Percentiles rank a stretch among this genome's conserved stretches.
phyloP scores from a whole-genome alignment of 2,888 invertebrate species.

The Drosophila robusta region DNA sequence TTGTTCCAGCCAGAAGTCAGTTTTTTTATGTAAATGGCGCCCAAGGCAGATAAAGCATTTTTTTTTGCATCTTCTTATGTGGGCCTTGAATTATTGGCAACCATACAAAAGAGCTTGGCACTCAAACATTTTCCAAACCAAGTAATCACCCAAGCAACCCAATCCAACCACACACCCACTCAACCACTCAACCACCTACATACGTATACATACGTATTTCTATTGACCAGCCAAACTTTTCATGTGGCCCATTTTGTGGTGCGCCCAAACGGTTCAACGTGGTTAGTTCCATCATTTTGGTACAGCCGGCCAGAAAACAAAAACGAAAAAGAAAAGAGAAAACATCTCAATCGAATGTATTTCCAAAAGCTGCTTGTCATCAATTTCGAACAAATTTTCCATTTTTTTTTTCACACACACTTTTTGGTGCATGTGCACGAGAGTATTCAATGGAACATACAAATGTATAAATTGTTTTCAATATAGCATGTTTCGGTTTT shows the following conservation, averaged over 20 bases:
- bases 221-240: slow-evolving; percentile 58
- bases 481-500: neutral
- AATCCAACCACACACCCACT: neutral
- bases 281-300: slow-evolving; percentile 54
- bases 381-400: slow-evolving; percentile 33
- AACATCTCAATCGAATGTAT: slow-evolving; percentile 31
- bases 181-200: slow-evolving; percentile 2
- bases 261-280: slow-evolving; percentile 48
- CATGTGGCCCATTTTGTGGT: slow-evolving; percentile 56
- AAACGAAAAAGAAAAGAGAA: slow-evolving; percentile 7
- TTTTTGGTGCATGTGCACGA: slow-evolving; percentile 5
- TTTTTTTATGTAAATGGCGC: slow-evolving; percentile 67
- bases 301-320: too few relatives aligned
- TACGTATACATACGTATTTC: slow-evolving; percentile 21
- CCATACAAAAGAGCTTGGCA: slow-evolving; percentile 63
- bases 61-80: slow-evolving; percentile 25
- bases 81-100: slow-evolving; percentile 71
- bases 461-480: slow-evolving; percentile 14
- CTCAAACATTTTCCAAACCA: slow-evolving; percentile 32
- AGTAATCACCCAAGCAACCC: neutral
- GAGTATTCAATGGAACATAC: slow-evolving; percentile 8
- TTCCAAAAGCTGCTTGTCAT: slow-evolving; percentile 50
- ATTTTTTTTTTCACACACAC: neutral
- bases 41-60: slow-evolving; percentile 68
- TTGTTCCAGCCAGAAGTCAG: slow-evolving; percentile 52